Conservation (phyloP, 1,140 invertebrate genomes). For the Trichogramma pretiosum region DNA sequence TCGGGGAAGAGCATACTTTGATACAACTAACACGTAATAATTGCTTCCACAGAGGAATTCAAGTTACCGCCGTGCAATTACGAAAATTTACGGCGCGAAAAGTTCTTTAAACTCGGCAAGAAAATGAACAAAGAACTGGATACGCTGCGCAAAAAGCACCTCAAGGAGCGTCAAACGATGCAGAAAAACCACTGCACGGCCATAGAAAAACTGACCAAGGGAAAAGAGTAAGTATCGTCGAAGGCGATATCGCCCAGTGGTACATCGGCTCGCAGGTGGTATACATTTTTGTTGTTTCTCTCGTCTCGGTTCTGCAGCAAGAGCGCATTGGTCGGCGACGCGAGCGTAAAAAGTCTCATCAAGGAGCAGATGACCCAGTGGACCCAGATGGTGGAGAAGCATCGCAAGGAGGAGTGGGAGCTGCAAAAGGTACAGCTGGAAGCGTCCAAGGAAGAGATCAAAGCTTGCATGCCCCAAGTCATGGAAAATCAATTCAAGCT, state of each 20-base stretch:
- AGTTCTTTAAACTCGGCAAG: slow-evolving; percentile 85
- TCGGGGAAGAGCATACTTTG: too few species aligned
- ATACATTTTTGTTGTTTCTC: slow-evolving; percentile 2
- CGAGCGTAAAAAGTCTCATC: slow-evolving; percentile 69
- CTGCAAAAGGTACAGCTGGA: slow-evolving; percentile 71
- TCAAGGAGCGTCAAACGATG: slow-evolving; percentile 82
- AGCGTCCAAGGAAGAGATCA: slow-evolving; percentile 78
- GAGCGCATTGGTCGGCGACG: slow-evolving; percentile 66
- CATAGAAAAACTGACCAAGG: slow-evolving; percentile 88
- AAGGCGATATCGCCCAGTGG: too few species aligned
- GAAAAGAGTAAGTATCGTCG: slow-evolving; percentile 77
- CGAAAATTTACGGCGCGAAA: slow-evolving; percentile 81
- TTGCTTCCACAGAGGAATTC: slow-evolving; percentile 42
- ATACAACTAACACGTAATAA: too few species aligned
- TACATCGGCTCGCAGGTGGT: too few species aligned
- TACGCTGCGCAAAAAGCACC: slow-evolving; percentile 79
- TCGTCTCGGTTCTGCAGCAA: slow-evolving; percentile 56
- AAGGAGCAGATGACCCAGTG: slow-evolving; percentile 86
- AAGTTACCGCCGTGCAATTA: slow-evolving; percentile 84
- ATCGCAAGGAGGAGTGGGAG: slow-evolving; percentile 87
- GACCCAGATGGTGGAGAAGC: slow-evolving; percentile 83
- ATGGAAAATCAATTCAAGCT: slow-evolving; percentile 88
- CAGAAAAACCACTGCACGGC: slow-evolving; percentile 88
- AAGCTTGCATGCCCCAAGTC: slow-evolving; percentile 76
- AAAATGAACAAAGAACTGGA: slow-evolving; percentile 95